Evolutionary conservation across 2,113 vertebrate genomes (phyloP), one percentile per base, ranked within the genome.

Genomic region (Phylloscopus trochiloides): DNA sequence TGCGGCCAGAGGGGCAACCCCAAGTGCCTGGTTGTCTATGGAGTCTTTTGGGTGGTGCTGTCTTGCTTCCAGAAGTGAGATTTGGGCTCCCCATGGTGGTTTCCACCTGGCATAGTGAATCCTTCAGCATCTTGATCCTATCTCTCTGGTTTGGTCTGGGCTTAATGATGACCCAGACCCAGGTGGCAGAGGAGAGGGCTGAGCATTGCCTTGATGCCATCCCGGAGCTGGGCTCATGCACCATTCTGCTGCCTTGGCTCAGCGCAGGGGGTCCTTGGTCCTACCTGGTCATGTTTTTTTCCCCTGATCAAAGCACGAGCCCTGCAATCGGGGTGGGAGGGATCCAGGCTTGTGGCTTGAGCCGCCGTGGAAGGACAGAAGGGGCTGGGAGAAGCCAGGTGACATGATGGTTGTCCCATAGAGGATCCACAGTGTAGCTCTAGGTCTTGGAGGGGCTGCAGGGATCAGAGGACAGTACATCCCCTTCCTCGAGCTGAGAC

Each of bases 271-370:
- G 4, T 65, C 26, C 45, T 70, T 84, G 63, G 21, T 66, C 25
- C 50, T 73, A 1, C 1, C 14, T 5, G 1, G n/a, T 51, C 0
- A 0, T 55, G 9, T 36, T 68, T 50, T 50, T 77, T 77, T 9
- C 16, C 28, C 15, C 76, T 14, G 17, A 42, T 72, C 31, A 38
- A 67, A 50, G 13, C 0, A 0, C 20, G 68, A 71, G 10, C 62
- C 29, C 48, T 68, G n/a, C 54, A 12, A 2, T 24, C 0, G 0
- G 0, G 4, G 6, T 3, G 3, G n/a, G 68, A 77, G 14, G 10
- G 50, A 93, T 45, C 6, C 8, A 13, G 18, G 13, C 58, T 36
- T 83, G 73, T n/a, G 14, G 50, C 9, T 61, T 70, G 73, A 73
- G 32, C 25, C 8, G 5, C 0, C 0, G 3, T 40, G 68, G 25